phyloP scores from a whole-genome alignment of 1,140 invertebrate species.

The Aphelenchoides fujianensis region DNA sequence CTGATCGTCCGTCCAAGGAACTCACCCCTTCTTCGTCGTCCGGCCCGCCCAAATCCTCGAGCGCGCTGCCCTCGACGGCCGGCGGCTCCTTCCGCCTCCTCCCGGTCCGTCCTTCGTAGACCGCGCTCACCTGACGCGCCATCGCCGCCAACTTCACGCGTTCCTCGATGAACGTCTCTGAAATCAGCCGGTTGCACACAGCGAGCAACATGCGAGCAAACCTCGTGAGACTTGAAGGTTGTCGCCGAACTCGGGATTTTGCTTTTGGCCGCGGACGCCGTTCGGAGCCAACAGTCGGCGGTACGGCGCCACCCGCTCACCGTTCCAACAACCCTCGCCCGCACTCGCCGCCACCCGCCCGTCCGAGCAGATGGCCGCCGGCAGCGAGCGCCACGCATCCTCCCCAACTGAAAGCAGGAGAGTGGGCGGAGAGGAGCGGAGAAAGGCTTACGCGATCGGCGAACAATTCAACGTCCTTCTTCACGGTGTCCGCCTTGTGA shows the following conservation, averaged over 20 bases:
- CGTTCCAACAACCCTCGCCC: conserved; percentile 22
- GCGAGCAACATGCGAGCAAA: neutral
- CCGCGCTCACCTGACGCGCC: neutral
- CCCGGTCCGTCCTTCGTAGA: conserved; percentile 15
- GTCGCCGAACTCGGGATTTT: conserved; percentile 20
- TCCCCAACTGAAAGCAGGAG: conserved; percentile 1
- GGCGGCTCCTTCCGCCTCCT: neutral
- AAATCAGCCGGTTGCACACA: neutral
- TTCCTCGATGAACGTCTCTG: conserved; percentile 28
- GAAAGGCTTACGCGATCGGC: conserved; percentile 15
- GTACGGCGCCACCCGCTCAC: conserved; percentile 15
- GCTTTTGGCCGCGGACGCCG: conserved; percentile 19
- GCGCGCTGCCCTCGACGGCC: conserved; percentile 17
- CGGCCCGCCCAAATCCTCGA: conserved; percentile 23
- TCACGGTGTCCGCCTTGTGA: conserved; percentile 13
- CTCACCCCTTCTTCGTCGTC: conserved; percentile 25
- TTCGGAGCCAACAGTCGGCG: neutral
- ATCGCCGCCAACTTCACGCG: conserved; percentile 18
- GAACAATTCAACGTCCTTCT: conserved; percentile 17
- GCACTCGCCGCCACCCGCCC: neutral
- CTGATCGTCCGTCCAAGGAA: neutral
- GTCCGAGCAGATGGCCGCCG: conserved; percentile 16
- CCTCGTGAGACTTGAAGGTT: conserved; percentile 17
- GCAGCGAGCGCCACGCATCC: neutral
- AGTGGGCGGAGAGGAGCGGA: neutral